Evolutionary conservation across 2,888 invertebrate species (phyloP), one percentile per base, ranked within the genome.

Genomic region (Baronia brevicornis): DNA sequence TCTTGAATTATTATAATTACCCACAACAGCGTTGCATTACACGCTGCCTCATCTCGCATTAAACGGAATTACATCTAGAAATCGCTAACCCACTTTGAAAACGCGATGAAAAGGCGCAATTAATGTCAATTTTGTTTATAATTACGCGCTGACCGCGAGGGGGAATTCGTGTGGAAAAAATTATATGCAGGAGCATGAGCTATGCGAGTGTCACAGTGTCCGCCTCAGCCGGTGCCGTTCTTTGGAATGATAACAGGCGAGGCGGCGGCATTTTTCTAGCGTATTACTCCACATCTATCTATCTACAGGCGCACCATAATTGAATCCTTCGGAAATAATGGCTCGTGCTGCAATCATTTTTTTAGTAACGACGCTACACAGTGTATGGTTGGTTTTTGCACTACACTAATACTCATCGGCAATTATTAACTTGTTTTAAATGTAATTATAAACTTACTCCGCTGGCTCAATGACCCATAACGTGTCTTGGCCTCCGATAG

Each of bases 61-160:
- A 54, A 59, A 56, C 46, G 51, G 60, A 63, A 61, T 61, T 61
- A 67, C 69, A 71, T 72, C 78, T 78, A 78, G 77, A 73, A 74
- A 70, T 70, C 65, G 50, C 67, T 75, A 77, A 70, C 70, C 69
- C 60, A 75, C 70, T 69, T 73, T 59, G 60, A 59, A 66, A 61
- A 55, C 63, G 63, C 65, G 54, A n/a, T n/a, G n/a, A 46, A 51
- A 47, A 51, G 31, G 44, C 56, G 63, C 58, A 80, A 80, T 80
- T 78, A 74, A 66, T 78, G 77, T 72, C 77, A 77, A 78, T 79
- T 75, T 75, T 69, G 65, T 72, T 72, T 73, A 72, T 78, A 78
- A 79, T 79, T 74, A 61, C 56, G 46, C 51, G 46, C 52, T 45
- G 43, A 54, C 47, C 57, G 42, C 38, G 43, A 30, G 43, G 27